Evolutionary conservation across 2,113 vertebrate genomes (phyloP).

Genomic region (Fregetta grallaria): DNA sequence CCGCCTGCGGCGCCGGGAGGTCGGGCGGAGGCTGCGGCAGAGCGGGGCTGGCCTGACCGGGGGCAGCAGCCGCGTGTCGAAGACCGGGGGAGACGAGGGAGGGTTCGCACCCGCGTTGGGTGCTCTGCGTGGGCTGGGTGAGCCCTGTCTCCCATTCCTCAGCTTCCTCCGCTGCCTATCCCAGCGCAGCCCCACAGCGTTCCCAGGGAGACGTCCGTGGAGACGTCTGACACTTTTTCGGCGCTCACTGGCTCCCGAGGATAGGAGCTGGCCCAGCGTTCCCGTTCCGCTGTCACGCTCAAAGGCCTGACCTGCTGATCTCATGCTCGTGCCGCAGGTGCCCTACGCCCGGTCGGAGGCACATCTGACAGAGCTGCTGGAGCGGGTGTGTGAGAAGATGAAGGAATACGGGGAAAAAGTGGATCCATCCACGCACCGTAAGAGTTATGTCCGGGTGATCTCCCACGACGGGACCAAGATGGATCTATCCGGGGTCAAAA

Average conservation of each 20-base stretch:
- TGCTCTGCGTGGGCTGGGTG: background rate
- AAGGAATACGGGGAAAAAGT: conserved; percentile 86
- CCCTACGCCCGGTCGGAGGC: conserved; percentile 91
- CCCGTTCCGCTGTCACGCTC: rapidly evolving
- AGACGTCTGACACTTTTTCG: rapidly evolving
- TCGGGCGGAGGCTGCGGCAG: background rate
- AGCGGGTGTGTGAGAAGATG: conserved; percentile 92
- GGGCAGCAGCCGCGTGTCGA: no score
- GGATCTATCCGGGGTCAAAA: conserved; percentile 82
- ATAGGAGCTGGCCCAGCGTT: rapidly evolving
- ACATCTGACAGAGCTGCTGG: conserved; percentile 91
- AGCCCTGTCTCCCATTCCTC: rapidly evolving
- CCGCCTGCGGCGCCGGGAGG: no score
- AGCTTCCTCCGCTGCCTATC: background rate
- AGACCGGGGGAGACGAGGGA: background rate
- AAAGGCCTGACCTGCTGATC: background rate
- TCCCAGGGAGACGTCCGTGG: background rate
- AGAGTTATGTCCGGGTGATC: conserved; percentile 82
- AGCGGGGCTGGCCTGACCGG: background rate
- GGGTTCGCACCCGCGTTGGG: rapidly evolving
- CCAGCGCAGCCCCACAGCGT: rapidly evolving
- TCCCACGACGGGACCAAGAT: conserved; percentile 81
- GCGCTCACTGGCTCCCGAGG: background rate
- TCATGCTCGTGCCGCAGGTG: conserved; percentile 68
- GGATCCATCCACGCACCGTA: conserved; percentile 81